Evolutionary conservation across 2,113 vertebrate species (phyloP), one percentile per base, ranked within the genome.

Genomic region (Phalacrocorax aristotelis): DNA sequence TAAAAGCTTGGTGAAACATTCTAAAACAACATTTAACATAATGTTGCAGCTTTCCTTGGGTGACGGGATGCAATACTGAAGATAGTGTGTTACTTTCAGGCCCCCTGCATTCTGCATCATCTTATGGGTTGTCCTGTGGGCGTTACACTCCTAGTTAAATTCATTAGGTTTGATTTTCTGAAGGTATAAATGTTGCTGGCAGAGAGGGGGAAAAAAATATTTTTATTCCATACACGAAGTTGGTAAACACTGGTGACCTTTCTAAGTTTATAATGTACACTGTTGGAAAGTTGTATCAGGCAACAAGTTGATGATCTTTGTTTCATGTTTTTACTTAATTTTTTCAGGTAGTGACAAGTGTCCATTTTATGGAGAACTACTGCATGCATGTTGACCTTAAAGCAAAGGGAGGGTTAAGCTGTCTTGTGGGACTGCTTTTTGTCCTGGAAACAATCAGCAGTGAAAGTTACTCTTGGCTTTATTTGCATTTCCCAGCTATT

Each of bases 371-470:
- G 61, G 70, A 81, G 79, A 75, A 71, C 44, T 80, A 11, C 48
- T 94, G 89, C 61, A 58, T 1, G 3, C 5, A 5, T 22, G 8
- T 74, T 87, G 71, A 92, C 49, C 69, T 93, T 44, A 48, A 93
- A 86, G 49, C 13, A 57, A 88, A 93, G 58, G 34, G 58, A 93
- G 58, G 34, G 58, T 84, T 90, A 87, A 75, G 19, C 32, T 87
- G 32, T 62, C 57, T 83, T 70, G 71, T 3, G 9, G 40, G 62
- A 15, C 44, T 93, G 61, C 40, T 74, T 79, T 91, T 82, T 83
- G 83, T 87, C 92, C 87, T 95, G 80, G 83, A 88, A 92, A 89
- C 76, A 96, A 60, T 83, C 51, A 57, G 52, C 79, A 89, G 54
- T 68, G 76, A 80, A 96, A 92, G n/a, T 94, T 40, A 77, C 57